Conservation (phyloP, 2,113 vertebrate genomes). For the Condylura cristata region DNA sequence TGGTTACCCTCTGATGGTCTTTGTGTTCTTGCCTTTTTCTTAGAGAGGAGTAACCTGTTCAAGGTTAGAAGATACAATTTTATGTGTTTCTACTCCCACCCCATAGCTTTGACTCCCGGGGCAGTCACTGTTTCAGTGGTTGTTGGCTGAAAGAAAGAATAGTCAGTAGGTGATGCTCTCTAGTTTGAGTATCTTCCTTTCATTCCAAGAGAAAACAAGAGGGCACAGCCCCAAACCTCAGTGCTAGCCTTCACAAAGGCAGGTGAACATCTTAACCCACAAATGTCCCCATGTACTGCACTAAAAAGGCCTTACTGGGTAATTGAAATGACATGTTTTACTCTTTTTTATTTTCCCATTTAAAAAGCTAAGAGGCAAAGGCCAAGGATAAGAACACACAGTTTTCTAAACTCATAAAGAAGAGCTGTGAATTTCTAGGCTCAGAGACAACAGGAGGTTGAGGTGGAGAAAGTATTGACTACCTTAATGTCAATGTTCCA, state of each 20-base stretch:
- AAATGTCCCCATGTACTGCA: not conserved
- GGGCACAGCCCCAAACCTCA: not conserved
- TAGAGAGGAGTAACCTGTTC: not conserved
- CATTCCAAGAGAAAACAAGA: not conserved
- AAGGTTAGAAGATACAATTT: not conserved
- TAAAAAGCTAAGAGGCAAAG: slow-evolving; percentile 22
- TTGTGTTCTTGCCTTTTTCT: not conserved
- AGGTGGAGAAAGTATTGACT: not conserved
- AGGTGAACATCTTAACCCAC: not conserved
- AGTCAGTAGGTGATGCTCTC: not conserved
- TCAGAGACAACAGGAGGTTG: not conserved
- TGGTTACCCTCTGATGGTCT: not conserved
- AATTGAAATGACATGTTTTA: slow-evolving; percentile 32
- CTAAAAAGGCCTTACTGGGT: not conserved
- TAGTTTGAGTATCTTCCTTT: slow-evolving; percentile 32
- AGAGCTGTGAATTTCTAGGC: not conserved
- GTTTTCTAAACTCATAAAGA: not conserved
- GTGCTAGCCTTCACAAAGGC: not conserved
- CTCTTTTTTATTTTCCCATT: not conserved
- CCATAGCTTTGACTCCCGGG: not conserved
- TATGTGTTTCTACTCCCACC: not conserved
- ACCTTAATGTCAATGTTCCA: not conserved
- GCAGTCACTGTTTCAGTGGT: not conserved
- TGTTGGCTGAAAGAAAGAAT: not conserved
- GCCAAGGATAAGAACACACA: slow-evolving; percentile 26